Base-by-base conservation (phyloP, 2,888 invertebrate species). In the Meandrusa payeni region DNA sequence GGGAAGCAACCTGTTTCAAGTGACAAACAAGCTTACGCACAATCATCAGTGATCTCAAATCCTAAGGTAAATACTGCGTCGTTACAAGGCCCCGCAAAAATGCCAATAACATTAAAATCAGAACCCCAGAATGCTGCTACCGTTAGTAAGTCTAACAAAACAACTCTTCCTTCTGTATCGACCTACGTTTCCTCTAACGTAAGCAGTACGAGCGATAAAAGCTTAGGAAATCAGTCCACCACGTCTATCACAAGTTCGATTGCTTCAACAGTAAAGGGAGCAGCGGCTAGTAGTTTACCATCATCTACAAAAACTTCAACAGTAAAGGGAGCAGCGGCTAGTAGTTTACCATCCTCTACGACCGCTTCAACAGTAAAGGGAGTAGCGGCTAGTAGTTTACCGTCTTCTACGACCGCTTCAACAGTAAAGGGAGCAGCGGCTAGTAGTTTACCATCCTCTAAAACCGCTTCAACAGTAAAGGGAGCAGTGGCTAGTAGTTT, bases 1-100 rank as follows among this genome's bases (percentile, higher is more conserved):
- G 33, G 33, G 15, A 51, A 48, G 20, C 50, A 55, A 41, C 36
- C 50, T 28, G 27, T 38, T 24, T 34, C 33, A 26, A 39, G 38
- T 43, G 39, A 20, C 7, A 46, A 22, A 38, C 48, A 46, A 23
- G 29, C 44, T 24, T 43, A 39, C n/a, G 27, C 38, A 34, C 24
- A 42, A 45, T 2, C n/a, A 10, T 37, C 48, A 36, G 19, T 40
- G 10, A 10, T 26, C 17, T 39, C 31, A 39, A 45, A 19, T 20
- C 26, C 2, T 11, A 10, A 9, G 41, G 19, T 26, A 40, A 43
- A 6, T 7, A 20, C 38, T 12, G 17, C 13, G n/a, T 2, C 32
- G 0, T 17, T 10, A 4, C 9, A 17, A n/a, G 23, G 17, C 17
- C 10, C n/a, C 12, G 3, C 7, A 11, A 44, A 44, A 28, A 39